Base-by-base conservation (phyloP, 2,888 invertebrate genomes). In the Aphidoletes aphidimyza region DNA sequence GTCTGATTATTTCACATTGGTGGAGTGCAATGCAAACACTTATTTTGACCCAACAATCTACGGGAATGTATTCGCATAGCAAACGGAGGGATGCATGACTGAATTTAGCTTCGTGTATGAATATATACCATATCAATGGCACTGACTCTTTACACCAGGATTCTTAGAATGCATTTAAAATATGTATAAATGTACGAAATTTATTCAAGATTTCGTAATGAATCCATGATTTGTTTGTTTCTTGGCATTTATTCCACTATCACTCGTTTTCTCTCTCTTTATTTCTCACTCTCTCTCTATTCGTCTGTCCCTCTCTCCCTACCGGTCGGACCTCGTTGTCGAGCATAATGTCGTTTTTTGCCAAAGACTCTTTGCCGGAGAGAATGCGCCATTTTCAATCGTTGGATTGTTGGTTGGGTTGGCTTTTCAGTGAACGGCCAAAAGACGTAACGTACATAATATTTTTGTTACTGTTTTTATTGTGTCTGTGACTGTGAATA, bases 171-270 rank as follows among this genome's bases (percentile, higher is more conserved):
- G 69, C 30, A 69, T 69, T 69, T 69, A 69, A 69, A 69, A 69
- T 69, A 69, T 69, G 69, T 30, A 69, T 69, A 69, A 69, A 69
- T 30, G 69, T 69, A 30, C 69, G 30, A 69, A 54, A 69, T 69
- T 69, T 69, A 69, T 69, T 69, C 69, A 69, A 69, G 69, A 69
- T 69, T 69, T 69, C 69, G 69, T 69, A 69, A 69, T 69, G 69
- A 69, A 69, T 69, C 69, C 69, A 69, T 69, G 69, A 69, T 69
- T 69, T 69, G 69, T 69, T 69, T 69, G 69, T 69, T 69, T 69
- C 69, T 69, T 69, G 69, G 69, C 69, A 14, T 69, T 69, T 69
- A 30, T 69, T 30, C 30, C 34, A 30, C 34, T 69, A 8, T 8
- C 5, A 8, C 69, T 30, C 2, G 26, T 14, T 3, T 30, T 8